Evolutionary conservation across 2,113 vertebrate genomes (phyloP).

Genomic region (Tachycineta bicolor): DNA sequence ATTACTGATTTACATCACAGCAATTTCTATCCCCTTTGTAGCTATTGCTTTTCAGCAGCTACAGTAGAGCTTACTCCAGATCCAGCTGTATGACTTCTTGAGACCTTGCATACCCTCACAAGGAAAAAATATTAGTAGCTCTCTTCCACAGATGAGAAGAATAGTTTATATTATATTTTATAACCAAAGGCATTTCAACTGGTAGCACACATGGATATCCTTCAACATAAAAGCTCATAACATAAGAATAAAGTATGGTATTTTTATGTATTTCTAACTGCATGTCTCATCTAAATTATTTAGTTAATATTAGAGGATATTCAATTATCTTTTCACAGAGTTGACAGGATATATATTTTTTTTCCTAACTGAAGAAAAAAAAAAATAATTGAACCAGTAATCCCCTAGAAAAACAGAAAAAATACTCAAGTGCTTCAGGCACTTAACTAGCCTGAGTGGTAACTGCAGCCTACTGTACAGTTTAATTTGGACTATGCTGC

Average conservation of each 20-base stretch:
- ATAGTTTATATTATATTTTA: background rate
- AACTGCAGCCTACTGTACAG: background rate
- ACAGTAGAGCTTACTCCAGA: background rate
- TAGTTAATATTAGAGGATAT: background rate
- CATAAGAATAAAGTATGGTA: background rate
- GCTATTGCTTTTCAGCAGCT: background rate
- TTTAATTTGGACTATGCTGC: background rate
- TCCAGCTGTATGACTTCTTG: background rate
- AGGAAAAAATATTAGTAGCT: background rate
- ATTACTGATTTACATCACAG: background rate
- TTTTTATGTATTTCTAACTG: background rate
- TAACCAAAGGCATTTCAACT: background rate
- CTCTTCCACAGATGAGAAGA: background rate
- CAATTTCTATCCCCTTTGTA: background rate
- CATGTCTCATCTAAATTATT: background rate
- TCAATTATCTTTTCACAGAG: background rate
- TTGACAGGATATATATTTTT: background rate
- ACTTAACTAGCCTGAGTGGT: background rate
- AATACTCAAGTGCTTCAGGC: background rate
- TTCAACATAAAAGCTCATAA: background rate
- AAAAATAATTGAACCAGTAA: background rate
- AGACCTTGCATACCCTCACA: background rate
- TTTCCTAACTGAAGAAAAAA: background rate
- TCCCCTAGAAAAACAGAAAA: background rate
- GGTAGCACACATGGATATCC: rapidly evolving